These are phyloP conservation scores for Pharmacophagus antenor DNA, from an alignment of 2,888 invertebrate species.

Conservation along the genomic window DNA sequence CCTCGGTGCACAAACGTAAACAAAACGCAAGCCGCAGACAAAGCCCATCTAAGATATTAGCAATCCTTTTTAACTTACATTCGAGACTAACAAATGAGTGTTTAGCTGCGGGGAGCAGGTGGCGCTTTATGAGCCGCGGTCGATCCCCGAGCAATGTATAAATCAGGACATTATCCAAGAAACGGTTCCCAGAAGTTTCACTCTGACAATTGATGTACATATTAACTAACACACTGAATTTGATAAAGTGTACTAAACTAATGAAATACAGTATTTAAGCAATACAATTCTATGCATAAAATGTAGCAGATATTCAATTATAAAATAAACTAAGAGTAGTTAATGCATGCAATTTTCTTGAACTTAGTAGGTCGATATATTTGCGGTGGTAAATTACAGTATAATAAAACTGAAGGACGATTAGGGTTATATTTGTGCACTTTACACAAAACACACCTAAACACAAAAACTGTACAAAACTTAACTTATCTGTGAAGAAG, in stretches of 20 bases:
- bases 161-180: conserved; percentile 55
- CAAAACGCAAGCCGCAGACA: conserved; percentile 48
- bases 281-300: too few relatives aligned
- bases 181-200: conserved; percentile 37
- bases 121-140: conserved; percentile 46
- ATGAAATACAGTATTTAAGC: too few relatives aligned
- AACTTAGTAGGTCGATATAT: too few relatives aligned
- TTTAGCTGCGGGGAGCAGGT: conserved; percentile 67
- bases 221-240: background rate
- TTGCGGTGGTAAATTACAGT: too few relatives aligned
- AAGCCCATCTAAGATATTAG: conserved; percentile 72
- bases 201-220: conserved; percentile 22
- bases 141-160: conserved; percentile 53
- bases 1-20: conserved; percentile 46
- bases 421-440: background rate
- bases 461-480: conserved; percentile 31
- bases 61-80: conserved; percentile 74
- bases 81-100: conserved; percentile 73
- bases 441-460: background rate
- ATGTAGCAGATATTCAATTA: too few relatives aligned
- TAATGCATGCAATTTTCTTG: too few relatives aligned
- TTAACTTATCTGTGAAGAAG: conserved; percentile 36
- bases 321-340: too few relatives aligned
- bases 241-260: too few relatives aligned
- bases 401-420: too few relatives aligned